Percentiles rank a stretch among this genome's conserved stretches.
Evolutionary conservation across 2,888 invertebrate genomes (phyloP).

Genomic region (Lithophane ornitopus): DNA sequence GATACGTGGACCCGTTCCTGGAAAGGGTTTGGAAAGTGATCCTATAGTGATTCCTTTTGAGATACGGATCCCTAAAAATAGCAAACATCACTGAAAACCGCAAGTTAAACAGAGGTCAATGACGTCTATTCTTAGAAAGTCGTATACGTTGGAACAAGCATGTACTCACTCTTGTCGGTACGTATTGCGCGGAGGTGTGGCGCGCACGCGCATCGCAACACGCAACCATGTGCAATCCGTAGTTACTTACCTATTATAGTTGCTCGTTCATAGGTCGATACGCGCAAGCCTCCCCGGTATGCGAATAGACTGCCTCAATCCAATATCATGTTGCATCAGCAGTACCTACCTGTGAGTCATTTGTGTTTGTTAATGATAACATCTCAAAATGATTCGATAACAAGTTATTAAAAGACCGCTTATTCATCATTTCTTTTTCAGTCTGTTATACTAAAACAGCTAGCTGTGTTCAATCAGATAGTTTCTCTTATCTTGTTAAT

Average conservation of each 20-base stretch:
- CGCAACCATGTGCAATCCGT: constrained; percentile 61
- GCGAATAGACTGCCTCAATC: constrained; percentile 63
- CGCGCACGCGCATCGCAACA: constrained; percentile 73
- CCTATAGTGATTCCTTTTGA: background rate
- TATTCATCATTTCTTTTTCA: background rate
- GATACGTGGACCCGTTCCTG: background rate
- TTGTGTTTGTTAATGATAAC: constrained; percentile 3
- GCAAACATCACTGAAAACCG: constrained; percentile 26
- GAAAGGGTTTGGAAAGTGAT: background rate
- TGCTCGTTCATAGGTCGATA: constrained; percentile 43
- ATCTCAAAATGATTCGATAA: constrained; percentile 8
- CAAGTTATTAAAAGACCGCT: background rate
- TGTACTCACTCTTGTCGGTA: constrained; percentile 62
- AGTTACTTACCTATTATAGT: constrained; percentile 14
- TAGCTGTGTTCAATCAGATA: constrained; percentile 9
- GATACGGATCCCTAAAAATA: background rate
- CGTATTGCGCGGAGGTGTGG: constrained; percentile 79
- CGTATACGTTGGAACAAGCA: constrained; percentile 64
- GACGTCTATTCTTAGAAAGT: constrained; percentile 82
- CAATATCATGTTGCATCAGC: constrained; percentile 76
- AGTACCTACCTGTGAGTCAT: constrained; percentile 32
- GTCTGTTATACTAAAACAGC: constrained; percentile 8
- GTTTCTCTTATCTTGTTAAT: constrained; percentile 33
- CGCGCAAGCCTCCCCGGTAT: constrained; percentile 48
- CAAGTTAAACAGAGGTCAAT: constrained; percentile 72